Percentiles rank a stretch among this genome's conserved stretches.
These are phyloP conservation scores for Tyria jacobaeae DNA, from an alignment of 2,888 invertebrate species.

Conservation along the genomic window DNA sequence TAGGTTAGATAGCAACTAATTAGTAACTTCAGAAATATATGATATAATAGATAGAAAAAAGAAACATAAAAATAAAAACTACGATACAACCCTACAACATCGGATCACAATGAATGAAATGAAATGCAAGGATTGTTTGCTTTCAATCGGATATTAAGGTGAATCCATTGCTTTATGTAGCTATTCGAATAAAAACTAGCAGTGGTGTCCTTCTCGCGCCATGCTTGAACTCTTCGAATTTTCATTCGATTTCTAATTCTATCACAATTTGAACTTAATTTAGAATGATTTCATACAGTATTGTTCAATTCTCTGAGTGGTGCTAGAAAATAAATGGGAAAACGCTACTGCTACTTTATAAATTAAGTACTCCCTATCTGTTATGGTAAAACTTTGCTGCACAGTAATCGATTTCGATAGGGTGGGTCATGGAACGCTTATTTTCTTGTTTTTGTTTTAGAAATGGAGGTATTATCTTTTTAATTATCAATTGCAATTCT, in stretches of 20 bases:
- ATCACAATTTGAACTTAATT: too few species aligned
- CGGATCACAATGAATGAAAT: conserved; percentile 57
- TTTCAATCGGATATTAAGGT: conserved; percentile 63
- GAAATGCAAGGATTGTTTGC: conserved; percentile 68
- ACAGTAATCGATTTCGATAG: too few species aligned
- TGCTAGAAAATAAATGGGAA: neutral
- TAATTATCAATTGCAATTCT: neutral
- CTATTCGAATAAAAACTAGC: conserved; percentile 48
- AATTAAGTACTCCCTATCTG: too few species aligned
- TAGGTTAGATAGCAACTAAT: too few species aligned
- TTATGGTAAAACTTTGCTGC: too few species aligned
- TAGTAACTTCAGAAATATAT: too few species aligned
- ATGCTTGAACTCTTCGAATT: neutral
- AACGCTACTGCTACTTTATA: too few species aligned
- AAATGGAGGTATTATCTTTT: neutral
- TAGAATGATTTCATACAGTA: too few species aligned
- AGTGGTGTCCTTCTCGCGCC: conserved; percentile 17
- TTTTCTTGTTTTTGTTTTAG: neutral
- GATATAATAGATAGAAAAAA: neutral
- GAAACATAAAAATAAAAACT: neutral
- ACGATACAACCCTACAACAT: conserved; percentile 47
- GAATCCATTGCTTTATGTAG: conserved; percentile 50
- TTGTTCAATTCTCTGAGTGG: neutral
- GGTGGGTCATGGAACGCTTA: neutral
- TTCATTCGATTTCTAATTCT: neutral